Evolutionary conservation across 2,113 vertebrate genomes (phyloP).

Genomic region (Corythornis cristatus): DNA sequence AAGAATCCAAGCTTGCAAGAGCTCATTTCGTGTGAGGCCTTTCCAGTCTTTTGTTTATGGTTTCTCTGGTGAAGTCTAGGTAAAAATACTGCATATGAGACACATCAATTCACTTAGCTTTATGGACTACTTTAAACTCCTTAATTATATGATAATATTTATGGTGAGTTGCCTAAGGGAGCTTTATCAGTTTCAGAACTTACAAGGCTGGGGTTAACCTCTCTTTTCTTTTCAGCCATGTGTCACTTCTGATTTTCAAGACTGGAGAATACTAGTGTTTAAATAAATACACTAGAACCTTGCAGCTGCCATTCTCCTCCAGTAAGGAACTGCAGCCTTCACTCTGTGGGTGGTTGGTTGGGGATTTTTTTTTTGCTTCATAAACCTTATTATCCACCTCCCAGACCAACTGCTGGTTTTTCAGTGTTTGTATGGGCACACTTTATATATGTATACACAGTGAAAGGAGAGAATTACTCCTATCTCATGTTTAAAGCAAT

Average conservation of each 20-base stretch:
- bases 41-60: constrained; percentile 68
- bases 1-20: constrained; percentile 49
- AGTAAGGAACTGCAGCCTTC: not conserved
- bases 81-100: constrained; percentile 72
- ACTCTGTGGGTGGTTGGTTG: not conserved
- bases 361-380: not conserved
- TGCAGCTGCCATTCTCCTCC: not conserved
- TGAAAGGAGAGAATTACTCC: not conserved
- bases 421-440: not conserved
- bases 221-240: not conserved
- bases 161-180: constrained; percentile 41
- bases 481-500: not conserved
- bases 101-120: constrained; percentile 65
- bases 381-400: not conserved
- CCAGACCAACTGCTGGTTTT: not conserved
- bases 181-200: constrained; percentile 51
- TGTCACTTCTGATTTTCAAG: constrained; percentile 19
- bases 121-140: constrained; percentile 68
- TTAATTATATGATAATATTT: constrained; percentile 71
- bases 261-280: not conserved
- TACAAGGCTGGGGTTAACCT: not conserved
- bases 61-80: constrained; percentile 58
- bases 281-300: not conserved
- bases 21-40: constrained; percentile 55
- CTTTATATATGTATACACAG: not conserved